These are phyloP conservation scores for Choreutis nemorana DNA, from an alignment of 2,888 invertebrate genomes.

Conservation along the genomic window DNA sequence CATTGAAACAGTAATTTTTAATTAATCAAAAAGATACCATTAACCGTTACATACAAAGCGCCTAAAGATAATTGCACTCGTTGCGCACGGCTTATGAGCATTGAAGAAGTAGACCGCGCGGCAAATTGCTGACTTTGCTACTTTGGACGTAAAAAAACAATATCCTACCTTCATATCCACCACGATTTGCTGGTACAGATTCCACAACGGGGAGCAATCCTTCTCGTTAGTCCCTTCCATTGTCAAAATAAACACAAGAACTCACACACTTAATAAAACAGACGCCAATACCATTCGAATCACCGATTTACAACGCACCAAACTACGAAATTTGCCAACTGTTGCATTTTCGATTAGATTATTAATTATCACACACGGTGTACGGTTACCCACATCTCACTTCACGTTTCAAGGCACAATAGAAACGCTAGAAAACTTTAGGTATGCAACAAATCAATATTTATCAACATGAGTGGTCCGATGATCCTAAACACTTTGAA, in stretches of 20 bases:
- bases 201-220: constrained; percentile 90
- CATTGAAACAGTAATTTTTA: too few relatives aligned
- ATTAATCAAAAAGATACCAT: too few relatives aligned
- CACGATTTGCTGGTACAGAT: constrained; percentile 94
- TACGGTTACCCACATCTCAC: constrained; percentile 47
- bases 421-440: constrained; percentile 28
- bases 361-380: constrained; percentile 17
- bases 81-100: constrained; percentile 29
- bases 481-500: too few relatives aligned
- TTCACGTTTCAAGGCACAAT: constrained; percentile 26
- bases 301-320: too few relatives aligned
- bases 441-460: constrained; percentile 57
- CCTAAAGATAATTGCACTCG: constrained; percentile 26
- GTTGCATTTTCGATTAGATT: constrained; percentile 40
- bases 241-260: constrained; percentile 42
- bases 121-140: constrained; percentile 9
- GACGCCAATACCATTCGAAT: too few relatives aligned
- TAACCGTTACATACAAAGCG: constrained; percentile 12
- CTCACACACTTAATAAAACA: too few relatives aligned
- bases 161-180: constrained; percentile 94
- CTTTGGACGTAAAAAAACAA: constrained; percentile 10
- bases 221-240: constrained; percentile 80
- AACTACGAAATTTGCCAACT: constrained; percentile 32
- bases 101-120: constrained; percentile 5
- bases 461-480: constrained; percentile 63